Base-by-base conservation (phyloP, 2,113 vertebrate genomes). In the Gasterosteus aculeatus region DNA sequence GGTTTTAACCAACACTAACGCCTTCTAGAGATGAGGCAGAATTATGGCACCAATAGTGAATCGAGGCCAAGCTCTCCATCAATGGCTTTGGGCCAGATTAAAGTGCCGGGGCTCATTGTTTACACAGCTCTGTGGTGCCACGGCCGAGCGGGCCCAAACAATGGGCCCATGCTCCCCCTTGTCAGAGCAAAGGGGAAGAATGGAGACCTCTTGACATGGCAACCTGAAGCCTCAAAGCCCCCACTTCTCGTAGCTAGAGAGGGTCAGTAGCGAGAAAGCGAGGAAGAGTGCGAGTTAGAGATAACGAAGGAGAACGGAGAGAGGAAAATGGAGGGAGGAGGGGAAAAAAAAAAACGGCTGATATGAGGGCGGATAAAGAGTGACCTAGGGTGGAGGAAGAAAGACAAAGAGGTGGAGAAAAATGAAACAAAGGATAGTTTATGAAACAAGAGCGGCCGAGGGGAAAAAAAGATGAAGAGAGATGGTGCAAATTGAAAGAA, bases 121-220 rank as follows among this genome's bases (percentile, higher is more conserved):
- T 88, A 87, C 85, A 86, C 86, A 85, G 81, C 88, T 88, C 88
- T 51, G 85, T 82, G 91, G 91, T 86, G 89, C 87, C 90, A 93
- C 82, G 94, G 91, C 87, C 93, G 93, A 94, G 80, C 88, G 87
- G 91, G 69, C 91, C 91, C 83, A 60, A 74, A 93, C 91, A 94
- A 94, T 92, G 88, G 82, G 69, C 78, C 89, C 85, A 88, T 81
- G 84, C 89, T 90, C 89, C 84, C 88, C 83, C 93, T 94, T 92
- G 92, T 94, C 86, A 73, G 80, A 85, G 66, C 61, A 75, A 78
- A 33, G 87, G 80, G 91, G 90, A 93, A 92, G 90, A 94, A 94
- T 86, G 91, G 91, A 93, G 94, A 94, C 93, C 93, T 91, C 87
- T 93, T 93, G 91, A 89, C 88, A 88, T 87, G 78, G 88, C 93